Base-by-base conservation (phyloP, 2,113 vertebrate genomes). In the Rynchops niger region DNA sequence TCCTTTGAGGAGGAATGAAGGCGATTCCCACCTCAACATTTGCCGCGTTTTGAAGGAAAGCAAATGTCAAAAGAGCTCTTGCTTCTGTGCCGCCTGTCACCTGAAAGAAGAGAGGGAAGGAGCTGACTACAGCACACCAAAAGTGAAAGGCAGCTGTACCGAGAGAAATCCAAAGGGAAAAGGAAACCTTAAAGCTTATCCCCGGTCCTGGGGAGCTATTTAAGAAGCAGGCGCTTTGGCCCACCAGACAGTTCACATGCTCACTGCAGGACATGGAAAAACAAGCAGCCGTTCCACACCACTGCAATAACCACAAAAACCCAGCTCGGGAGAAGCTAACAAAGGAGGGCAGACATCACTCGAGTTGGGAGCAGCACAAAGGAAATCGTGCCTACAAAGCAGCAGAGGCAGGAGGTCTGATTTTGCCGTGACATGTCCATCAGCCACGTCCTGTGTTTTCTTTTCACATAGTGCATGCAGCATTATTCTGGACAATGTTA, bases 11-110 rank as follows among this genome's bases (percentile, higher is more conserved):
- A n/a, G 22, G 15, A 55, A 50, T 6, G 34, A 56, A 40, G 61
- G 56, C 0, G 0, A 61, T n/a, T 30, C 66, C 56, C 84, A 79
- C 27, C 66, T 66, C 19, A 87, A 4, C 1, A 0, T 12, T 19
- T 63, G 34, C 45, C 17, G 34, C 0, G 1, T 30, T 91, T 50
- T 47, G 70, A 82, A 88, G 36, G 43, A 43, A 79, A 18, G 42
- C 6, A n/a, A 53, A 69, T 8, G 32, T 4, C 9, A 15, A 69
- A 52, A 88, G 47, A 47, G 34, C n/a, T 65, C 30, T 7, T 12
- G 50, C 43, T 81, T 36, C 36, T 43, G 59, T 55, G 43, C 11
- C 0, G 1, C 80, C 32, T 59, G 32, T 43, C 1, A 0, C 4
- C 11, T 61, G 19, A 32, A 38, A 62, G 21, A 71, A 71, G 13